A percentile compares a stretch with the other conserved stretches of the same genome.
Conservation (phyloP, 2,888 invertebrate species). For the Temnothorax rugatulus region DNA sequence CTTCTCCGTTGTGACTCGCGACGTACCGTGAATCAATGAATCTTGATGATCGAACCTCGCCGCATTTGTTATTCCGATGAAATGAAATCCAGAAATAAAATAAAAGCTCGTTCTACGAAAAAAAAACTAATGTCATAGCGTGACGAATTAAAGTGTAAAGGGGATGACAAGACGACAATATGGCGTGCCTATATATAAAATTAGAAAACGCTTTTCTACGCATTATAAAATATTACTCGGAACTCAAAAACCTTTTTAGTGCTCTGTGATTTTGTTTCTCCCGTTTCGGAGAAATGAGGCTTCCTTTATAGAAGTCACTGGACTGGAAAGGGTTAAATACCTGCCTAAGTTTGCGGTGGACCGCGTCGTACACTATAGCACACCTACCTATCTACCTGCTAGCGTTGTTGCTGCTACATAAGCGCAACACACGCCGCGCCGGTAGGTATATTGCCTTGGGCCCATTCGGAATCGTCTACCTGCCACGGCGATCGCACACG, state of each 20-base stretch:
- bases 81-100: not conserved
- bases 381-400: conserved; percentile 53
- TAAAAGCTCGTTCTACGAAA: not conserved
- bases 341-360: conserved; percentile 53
- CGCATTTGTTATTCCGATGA: not conserved
- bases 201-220: not conserved
- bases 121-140: not conserved
- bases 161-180: not conserved
- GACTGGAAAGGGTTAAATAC: conserved; percentile 38
- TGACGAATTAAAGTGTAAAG: not conserved
- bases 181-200: not conserved
- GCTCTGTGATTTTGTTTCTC: not conserved
- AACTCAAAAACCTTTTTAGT: not conserved
- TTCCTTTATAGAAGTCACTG: conserved; percentile 15
- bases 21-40: conserved; percentile 18
- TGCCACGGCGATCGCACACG: conserved; percentile 59
- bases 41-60: not conserved
- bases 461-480: conserved; percentile 57
- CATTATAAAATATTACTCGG: not conserved
- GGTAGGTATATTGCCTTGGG: conserved; percentile 56
- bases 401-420: conserved; percentile 36
- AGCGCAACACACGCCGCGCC: conserved; percentile 49
- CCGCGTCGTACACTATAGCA: conserved; percentile 33
- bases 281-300: conserved; percentile 48
- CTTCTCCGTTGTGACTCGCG: conserved; percentile 6